A percentile compares a stretch with the other conserved stretches of the same genome.
phyloP scores from a whole-genome alignment of 1,140 invertebrate species.

The Rhopalosiphum padi region DNA sequence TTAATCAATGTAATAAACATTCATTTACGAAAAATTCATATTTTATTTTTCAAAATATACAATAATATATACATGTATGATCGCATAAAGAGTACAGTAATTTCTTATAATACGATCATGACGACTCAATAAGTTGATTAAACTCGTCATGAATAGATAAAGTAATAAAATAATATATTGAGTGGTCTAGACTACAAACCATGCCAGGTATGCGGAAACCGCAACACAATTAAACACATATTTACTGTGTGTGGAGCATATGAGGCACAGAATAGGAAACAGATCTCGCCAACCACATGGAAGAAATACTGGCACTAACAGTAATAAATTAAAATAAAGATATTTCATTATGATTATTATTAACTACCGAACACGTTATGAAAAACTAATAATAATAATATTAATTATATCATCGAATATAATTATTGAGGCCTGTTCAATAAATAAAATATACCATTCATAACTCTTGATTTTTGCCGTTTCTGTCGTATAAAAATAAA shows the following conservation, averaged over 20 bases:
- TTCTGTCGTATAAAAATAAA: not conserved
- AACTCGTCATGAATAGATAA: not conserved
- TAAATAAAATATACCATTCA: not conserved
- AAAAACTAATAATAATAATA: not conserved
- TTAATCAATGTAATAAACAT: not conserved
- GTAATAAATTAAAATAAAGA: not conserved
- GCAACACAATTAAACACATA: not conserved
- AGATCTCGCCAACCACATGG: not conserved
- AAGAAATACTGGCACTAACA: not conserved
- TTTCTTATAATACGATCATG: not conserved
- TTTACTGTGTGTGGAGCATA: not conserved
- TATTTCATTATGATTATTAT: not conserved
- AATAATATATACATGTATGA: not conserved
- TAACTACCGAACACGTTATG: not conserved
- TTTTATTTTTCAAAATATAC: not conserved
- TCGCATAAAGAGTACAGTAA: not conserved
- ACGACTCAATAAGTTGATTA: not conserved
- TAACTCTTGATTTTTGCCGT: not conserved
- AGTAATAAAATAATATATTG: not conserved
- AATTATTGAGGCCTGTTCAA: not conserved
- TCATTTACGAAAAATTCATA: not conserved
- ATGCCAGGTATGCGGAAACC: conserved; percentile 15
- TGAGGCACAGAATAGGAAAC: not conserved
- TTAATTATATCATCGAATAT: not conserved
- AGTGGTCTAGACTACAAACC: conserved; percentile 17